phyloP scores from a whole-genome alignment of 2,797 vertebrate species.

The Agapornis canus region DNA sequence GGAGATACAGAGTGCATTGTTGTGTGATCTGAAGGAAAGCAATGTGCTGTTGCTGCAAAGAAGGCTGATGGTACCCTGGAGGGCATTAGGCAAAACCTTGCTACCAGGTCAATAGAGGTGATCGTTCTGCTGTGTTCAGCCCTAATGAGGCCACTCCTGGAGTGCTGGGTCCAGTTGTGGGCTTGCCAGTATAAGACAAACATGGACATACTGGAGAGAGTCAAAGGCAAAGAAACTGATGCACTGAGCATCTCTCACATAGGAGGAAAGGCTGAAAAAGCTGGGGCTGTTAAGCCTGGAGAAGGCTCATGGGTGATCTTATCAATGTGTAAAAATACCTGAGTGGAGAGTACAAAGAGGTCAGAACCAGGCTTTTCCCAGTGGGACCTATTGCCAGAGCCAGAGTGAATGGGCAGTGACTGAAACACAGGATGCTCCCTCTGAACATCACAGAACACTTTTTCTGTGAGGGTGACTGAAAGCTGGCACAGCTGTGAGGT shows the following conservation, averaged over 20 bases:
- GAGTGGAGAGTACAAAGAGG: not conserved
- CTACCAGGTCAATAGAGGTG: not conserved
- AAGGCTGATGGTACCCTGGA: not conserved
- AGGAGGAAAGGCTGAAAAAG: not conserved
- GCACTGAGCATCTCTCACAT: not conserved
- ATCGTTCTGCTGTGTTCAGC: not conserved
- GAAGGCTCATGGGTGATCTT: not conserved
- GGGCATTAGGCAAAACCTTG: not conserved
- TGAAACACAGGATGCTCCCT: not conserved
- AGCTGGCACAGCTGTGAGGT: not conserved
- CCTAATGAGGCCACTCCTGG: not conserved
- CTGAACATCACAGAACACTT: not conserved
- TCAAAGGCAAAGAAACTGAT: not conserved
- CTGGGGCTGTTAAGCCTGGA: not conserved
- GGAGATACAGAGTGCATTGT: not conserved
- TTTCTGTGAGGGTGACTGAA: not conserved
- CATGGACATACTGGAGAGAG: rapidly evolving
- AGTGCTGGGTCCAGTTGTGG: not conserved
- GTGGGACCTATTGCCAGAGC: not conserved
- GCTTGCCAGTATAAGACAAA: not conserved
- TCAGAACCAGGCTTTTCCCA: not conserved
- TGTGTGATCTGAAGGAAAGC: not conserved
- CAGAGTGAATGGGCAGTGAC: not conserved
- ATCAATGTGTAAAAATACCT: not conserved
- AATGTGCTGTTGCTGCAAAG: not conserved